Evolutionary conservation across 2,797 vertebrate genomes (phyloP).

Genomic region (Anabacerthia variegaticeps): DNA sequence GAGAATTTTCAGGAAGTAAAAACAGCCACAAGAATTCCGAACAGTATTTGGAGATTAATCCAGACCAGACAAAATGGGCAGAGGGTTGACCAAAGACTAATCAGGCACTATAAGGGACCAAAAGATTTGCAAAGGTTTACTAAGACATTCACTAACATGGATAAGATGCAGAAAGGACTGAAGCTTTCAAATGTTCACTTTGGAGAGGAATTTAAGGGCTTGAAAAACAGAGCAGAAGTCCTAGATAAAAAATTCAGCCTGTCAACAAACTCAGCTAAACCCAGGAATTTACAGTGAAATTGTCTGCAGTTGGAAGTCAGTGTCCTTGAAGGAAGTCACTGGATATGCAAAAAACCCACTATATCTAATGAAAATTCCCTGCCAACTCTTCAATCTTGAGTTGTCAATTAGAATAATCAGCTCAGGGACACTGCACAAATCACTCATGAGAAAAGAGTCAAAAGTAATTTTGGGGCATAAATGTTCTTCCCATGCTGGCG

Average conservation of each 20-base stretch:
- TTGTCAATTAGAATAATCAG: neutral
- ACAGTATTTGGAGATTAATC: neutral
- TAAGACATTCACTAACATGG: neutral
- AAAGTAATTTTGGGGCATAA: neutral
- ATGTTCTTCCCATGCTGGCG: neutral
- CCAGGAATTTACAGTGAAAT: neutral
- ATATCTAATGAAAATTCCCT: neutral
- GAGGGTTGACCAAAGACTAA: neutral
- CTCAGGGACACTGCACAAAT: neutral
- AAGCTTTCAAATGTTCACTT: neutral
- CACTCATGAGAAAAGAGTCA: neutral
- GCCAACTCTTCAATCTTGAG: neutral
- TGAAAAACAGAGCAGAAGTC: neutral
- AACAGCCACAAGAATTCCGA: neutral
- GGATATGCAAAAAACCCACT: neutral
- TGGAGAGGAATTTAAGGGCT: neutral
- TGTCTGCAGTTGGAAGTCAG: neutral
- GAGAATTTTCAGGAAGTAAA: neutral
- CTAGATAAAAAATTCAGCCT: neutral
- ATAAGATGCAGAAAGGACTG: neutral
- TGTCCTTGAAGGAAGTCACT: neutral
- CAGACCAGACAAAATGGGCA: neutral
- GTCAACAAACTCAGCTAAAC: neutral
- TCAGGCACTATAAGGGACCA: neutral
- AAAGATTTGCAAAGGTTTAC: neutral